Percentiles rank a stretch among this genome's conserved stretches.
These are phyloP conservation scores for Pelosia muscerda DNA, from an alignment of 2,888 invertebrate genomes.

Conservation along the genomic window DNA sequence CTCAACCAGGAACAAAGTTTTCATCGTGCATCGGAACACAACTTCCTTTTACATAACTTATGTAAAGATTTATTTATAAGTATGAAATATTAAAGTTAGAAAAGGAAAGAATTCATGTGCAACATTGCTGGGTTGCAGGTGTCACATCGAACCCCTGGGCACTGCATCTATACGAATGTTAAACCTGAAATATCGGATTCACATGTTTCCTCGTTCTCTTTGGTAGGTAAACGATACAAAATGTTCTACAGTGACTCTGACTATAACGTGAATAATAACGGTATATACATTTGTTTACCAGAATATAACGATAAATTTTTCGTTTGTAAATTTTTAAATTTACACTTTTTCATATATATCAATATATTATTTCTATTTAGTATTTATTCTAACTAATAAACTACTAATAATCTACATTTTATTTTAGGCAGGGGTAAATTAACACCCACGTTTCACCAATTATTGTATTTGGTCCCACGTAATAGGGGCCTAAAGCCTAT, in stretches of 20 bases:
- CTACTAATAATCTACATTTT: no score
- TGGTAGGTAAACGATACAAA: conserved; percentile 52
- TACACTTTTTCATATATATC: no score
- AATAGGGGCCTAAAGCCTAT: no score
- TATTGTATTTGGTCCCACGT: no score
- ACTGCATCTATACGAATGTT: conserved; percentile 58
- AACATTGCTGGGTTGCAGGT: conserved; percentile 49
- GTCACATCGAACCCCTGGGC: conserved; percentile 53
- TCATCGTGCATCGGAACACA: no score
- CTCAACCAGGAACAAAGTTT: no score
- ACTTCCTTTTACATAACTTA: background rate
- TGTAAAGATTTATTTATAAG: background rate
- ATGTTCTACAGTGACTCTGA: conserved; percentile 26
- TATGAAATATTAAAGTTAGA: conserved; percentile 5
- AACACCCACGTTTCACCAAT: no score
- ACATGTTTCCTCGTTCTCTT: conserved; percentile 63
- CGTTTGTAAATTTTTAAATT: no score
- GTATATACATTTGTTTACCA: background rate
- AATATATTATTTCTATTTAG: no score
- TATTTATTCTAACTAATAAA: no score
- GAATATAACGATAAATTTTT: background rate
- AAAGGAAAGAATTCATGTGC: conserved; percentile 11
- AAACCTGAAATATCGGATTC: conserved; percentile 68
- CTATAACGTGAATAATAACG: background rate
- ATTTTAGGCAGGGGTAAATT: no score